These are phyloP conservation scores for Pammene fasciana DNA, from an alignment of 2,888 invertebrate species.

Conservation along the genomic window DNA sequence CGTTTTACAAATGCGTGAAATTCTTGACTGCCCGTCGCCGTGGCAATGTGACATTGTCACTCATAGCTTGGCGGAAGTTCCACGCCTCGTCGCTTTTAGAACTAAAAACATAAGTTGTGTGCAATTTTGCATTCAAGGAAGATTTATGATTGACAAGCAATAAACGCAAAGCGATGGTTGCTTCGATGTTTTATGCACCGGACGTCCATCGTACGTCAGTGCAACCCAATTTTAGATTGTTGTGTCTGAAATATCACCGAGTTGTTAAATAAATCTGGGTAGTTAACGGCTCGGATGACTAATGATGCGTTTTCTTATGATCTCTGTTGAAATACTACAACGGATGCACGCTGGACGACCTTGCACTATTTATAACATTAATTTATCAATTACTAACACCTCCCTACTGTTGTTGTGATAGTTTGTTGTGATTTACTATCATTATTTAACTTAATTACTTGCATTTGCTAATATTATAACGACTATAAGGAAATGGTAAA, in stretches of 20 bases:
- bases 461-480: conserved; percentile 21
- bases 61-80: conserved; percentile 60
- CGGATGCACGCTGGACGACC: conserved; percentile 29
- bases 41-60: conserved; percentile 59
- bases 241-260: conserved; percentile 61
- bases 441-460: conserved; percentile 26
- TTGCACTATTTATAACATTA: conserved; percentile 36
- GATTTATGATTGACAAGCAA: conserved; percentile 58
- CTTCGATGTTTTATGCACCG: conserved; percentile 56
- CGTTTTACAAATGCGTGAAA: conserved; percentile 61
- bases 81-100: conserved; percentile 46
- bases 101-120: conserved; percentile 42
- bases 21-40: conserved; percentile 61
- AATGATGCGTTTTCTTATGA: conserved; percentile 48
- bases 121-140: conserved; percentile 52
- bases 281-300: conserved; percentile 53
- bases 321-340: conserved; percentile 19
- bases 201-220: conserved; percentile 60
- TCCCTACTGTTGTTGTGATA: conserved; percentile 27
- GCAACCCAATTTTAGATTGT: conserved; percentile 69
- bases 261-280: conserved; percentile 58
- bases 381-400: conserved; percentile 30
- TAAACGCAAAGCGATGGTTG: conserved; percentile 52
- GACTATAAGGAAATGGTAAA: conserved; percentile 25
- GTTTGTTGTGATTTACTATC: background rate